A percentile compares a stretch with the other conserved stretches of the same genome.
Conservation (phyloP, 2,797 vertebrate species). For the Pseudomugil tenellus region DNA sequence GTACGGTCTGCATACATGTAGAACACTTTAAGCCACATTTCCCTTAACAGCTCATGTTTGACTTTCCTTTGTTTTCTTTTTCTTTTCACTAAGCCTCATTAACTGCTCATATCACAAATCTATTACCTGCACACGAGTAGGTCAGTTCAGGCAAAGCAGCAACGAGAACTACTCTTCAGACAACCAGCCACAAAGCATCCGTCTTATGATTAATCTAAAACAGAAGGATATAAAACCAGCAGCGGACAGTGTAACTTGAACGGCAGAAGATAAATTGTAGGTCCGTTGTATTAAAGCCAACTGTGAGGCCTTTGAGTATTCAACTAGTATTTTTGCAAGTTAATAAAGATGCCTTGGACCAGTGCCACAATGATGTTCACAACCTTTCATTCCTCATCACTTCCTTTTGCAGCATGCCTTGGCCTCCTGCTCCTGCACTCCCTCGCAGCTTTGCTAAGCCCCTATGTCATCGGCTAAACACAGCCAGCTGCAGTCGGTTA, state of each 20-base stretch:
- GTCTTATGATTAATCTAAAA: conserved; percentile 29
- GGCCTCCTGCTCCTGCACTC: conserved; percentile 48
- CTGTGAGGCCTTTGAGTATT: conserved; percentile 22
- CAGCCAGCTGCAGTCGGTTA: conserved; percentile 78
- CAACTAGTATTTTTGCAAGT: conserved; percentile 37
- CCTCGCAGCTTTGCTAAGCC: conserved; percentile 52
- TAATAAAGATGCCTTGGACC: conserved; percentile 60
- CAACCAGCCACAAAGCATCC: conserved; percentile 19
- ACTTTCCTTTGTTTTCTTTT: conserved; percentile 21
- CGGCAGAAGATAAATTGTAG: conserved; percentile 5
- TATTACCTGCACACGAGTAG: conserved; percentile 29
- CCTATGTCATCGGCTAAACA: conserved; percentile 81
- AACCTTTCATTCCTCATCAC: conserved; percentile 53
- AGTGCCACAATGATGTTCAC: conserved; percentile 42
- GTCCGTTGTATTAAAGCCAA: conserved; percentile 24
- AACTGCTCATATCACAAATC: conserved; percentile 22
- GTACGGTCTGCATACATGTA: conserved; percentile 1
- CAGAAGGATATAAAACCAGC: conserved; percentile 2
- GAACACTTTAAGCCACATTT: background rate
- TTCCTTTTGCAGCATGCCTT: conserved; percentile 41
- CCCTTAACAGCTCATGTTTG: conserved; percentile 17
- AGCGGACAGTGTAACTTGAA: conserved; percentile 10
- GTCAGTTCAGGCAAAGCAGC: conserved; percentile 28
- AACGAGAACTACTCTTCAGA: conserved; percentile 20
- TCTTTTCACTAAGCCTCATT: conserved; percentile 24